Evolutionary conservation across 37 sponge, comb jelly and placozoan species (phyloP).

Genomic region (Tethya wilhelma): DNA sequence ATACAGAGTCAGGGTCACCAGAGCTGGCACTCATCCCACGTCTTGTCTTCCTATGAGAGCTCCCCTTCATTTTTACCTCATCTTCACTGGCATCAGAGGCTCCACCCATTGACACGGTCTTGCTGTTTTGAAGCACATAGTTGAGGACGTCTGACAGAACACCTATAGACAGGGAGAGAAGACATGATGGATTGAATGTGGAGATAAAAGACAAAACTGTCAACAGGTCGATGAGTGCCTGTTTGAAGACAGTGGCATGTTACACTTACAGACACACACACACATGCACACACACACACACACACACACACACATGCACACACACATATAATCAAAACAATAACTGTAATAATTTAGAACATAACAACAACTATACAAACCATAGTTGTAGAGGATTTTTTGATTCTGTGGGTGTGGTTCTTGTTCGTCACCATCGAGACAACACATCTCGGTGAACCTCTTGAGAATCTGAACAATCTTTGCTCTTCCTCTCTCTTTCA

Average conservation of each 20-base stretch:
- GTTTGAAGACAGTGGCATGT: not conserved
- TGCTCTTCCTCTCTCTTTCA: slow-evolving; percentile 25
- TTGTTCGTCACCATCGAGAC: slow-evolving; percentile 39
- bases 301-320: not conserved
- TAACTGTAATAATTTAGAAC: not conserved
- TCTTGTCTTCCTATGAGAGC: not conserved
- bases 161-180: too few species aligned
- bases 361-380: slow-evolving; percentile 14
- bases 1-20: not conserved
- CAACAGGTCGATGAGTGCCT: too few species aligned
- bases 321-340: not conserved
- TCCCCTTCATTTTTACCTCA: not conserved
- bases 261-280: not conserved
- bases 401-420: slow-evolving; percentile 80
- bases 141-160: slow-evolving; percentile 46
- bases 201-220: too few species aligned
- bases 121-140: not conserved
- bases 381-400: slow-evolving; percentile 75
- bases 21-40: not conserved
- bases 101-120: not conserved
- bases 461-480: slow-evolving; percentile 15
- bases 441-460: slow-evolving; percentile 35
- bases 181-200: too few species aligned
- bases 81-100: not conserved
- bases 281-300: not conserved